These are phyloP conservation scores for Trialeurodes vaporariorum DNA, from an alignment of 1,140 invertebrate genomes.

Conservation along the genomic window DNA sequence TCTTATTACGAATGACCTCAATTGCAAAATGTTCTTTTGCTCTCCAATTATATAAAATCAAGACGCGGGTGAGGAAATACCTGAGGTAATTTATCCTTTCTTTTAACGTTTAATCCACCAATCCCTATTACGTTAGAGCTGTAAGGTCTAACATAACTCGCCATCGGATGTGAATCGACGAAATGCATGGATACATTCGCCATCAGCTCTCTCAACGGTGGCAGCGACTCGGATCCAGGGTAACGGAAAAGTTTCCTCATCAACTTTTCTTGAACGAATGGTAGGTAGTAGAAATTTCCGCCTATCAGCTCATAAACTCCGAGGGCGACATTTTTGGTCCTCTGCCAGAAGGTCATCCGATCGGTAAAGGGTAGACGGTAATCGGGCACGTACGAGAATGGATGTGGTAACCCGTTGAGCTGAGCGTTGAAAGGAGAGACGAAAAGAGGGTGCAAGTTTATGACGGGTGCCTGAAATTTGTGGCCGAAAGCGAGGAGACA, in stretches of 20 bases:
- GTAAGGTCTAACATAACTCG: slow-evolving; percentile 30
- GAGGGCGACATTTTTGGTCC: slow-evolving; percentile 25
- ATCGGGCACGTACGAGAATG: slow-evolving; percentile 19
- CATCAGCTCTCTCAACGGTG: slow-evolving; percentile 33
- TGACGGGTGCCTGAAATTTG: slow-evolving; percentile 19
- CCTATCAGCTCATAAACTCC: neutral
- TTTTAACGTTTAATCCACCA: slow-evolving; percentile 35
- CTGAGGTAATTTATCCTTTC: slow-evolving; percentile 41
- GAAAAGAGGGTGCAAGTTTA: slow-evolving; percentile 42
- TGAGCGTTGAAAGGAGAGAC: slow-evolving; percentile 23
- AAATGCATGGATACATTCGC: slow-evolving; percentile 32
- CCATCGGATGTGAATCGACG: slow-evolving; percentile 32
- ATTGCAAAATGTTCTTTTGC: too few species aligned
- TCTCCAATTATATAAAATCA: too few species aligned
- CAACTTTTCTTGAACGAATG: slow-evolving; percentile 13
- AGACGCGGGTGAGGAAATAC: too few species aligned
- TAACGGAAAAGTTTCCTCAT: slow-evolving; percentile 18
- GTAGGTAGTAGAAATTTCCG: slow-evolving; percentile 17
- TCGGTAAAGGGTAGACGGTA: slow-evolving; percentile 22
- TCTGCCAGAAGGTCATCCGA: slow-evolving; percentile 39
- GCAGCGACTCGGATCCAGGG: slow-evolving; percentile 27
- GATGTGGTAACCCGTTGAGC: slow-evolving; percentile 9
- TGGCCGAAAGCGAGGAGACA: slow-evolving; percentile 14
- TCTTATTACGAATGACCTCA: too few species aligned
- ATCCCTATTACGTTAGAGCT: slow-evolving; percentile 34